A percentile compares a stretch with the other conserved stretches of the same genome.
phyloP scores from a whole-genome alignment of 2,888 invertebrate genomes.

The Drosophila diplacantha region DNA sequence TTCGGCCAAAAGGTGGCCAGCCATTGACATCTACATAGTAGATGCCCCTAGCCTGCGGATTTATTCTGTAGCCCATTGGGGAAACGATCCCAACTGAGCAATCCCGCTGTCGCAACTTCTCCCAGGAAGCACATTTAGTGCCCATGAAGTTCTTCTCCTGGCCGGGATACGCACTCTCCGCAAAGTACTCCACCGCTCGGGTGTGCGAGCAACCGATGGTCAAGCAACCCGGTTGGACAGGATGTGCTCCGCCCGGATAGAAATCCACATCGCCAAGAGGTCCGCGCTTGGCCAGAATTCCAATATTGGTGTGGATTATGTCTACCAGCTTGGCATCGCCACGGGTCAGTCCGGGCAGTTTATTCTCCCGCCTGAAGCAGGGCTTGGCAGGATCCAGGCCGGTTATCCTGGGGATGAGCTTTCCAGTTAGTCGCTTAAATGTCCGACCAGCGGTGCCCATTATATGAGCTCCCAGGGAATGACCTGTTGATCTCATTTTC shows the following conservation, averaged over 20 bases:
- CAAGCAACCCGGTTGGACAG: conserved; percentile 71
- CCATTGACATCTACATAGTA: conserved; percentile 70
- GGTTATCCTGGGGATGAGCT: conserved; percentile 71
- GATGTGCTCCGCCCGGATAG: conserved; percentile 72
- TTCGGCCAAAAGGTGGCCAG: conserved; percentile 64
- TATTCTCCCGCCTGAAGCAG: conserved; percentile 70
- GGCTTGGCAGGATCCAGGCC: conserved; percentile 77
- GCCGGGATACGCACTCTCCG: conserved; percentile 71
- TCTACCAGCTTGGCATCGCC: conserved; percentile 75
- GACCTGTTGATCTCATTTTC: conserved; percentile 52
- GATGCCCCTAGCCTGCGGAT: conserved; percentile 63
- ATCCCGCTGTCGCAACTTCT: conserved; percentile 50
- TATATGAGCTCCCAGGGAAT: conserved; percentile 77
- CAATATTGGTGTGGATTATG: conserved; percentile 74
- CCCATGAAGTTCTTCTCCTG: conserved; percentile 69
- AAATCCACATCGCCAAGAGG: conserved; percentile 75
- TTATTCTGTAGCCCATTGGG: conserved; percentile 70
- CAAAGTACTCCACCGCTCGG: conserved; percentile 72
- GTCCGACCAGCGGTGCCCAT: conserved; percentile 73
- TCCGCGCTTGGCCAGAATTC: conserved; percentile 70
- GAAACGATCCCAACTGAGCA: conserved; percentile 46
- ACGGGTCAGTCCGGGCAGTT: conserved; percentile 61
- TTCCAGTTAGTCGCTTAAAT: conserved; percentile 67
- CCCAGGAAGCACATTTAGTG: conserved; percentile 63
- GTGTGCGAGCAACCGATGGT: conserved; percentile 70